These are phyloP conservation scores for Tokudaia muenninki DNA, from an alignment of 2,797 vertebrate genomes.

Conservation along the genomic window DNA sequence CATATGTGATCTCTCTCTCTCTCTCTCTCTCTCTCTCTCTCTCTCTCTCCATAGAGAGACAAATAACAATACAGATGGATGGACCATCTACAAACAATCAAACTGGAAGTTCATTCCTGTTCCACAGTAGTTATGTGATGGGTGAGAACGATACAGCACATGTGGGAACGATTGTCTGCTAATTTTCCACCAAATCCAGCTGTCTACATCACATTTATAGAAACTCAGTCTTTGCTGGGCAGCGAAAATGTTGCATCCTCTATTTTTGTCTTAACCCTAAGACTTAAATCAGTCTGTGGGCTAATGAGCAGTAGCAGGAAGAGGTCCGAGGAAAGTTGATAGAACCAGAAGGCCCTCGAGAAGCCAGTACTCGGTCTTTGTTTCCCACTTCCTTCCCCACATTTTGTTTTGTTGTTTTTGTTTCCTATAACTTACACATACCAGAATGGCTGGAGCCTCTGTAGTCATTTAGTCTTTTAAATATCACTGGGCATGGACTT, in stretches of 20 bases:
- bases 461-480: not conserved
- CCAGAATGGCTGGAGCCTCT: not conserved
- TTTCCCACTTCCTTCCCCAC: not conserved
- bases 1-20: too few species aligned
- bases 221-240: not conserved
- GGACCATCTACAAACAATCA: not conserved
- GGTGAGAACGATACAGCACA: not conserved
- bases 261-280: not conserved
- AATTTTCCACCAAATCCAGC: not conserved
- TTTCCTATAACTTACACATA: not conserved
- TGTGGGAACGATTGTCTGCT: not conserved
- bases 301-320: not conserved
- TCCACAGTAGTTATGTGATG: not conserved
- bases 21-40: too few species aligned
- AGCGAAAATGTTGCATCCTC: not conserved
- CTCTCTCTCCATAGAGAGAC: not conserved
- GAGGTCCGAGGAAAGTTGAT: not conserved
- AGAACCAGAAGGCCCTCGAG: constrained; percentile 18
- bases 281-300: constrained; percentile 10
- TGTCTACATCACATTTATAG: not conserved
- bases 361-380: not conserved
- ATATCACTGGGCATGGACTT: not conserved
- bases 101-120: not conserved
- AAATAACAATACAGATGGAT: not conserved
- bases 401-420: not conserved